Evolutionary conservation across 2,797 vertebrate genomes (phyloP), one percentile per base, ranked within the genome.

Genomic region (Rhinatrema bivittatum): DNA sequence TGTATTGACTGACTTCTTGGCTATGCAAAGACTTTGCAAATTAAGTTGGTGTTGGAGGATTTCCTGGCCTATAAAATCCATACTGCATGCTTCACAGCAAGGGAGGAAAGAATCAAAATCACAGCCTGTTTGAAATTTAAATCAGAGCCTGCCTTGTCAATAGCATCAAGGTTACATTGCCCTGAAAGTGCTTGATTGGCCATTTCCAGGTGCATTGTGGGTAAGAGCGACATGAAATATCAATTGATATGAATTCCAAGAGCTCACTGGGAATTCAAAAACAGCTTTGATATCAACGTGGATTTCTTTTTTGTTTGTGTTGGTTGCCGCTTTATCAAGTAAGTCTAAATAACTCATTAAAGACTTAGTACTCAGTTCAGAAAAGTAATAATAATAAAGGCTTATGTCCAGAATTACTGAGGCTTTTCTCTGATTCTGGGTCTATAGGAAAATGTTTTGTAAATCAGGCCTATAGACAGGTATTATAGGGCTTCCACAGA

Each of bases 101-200:
- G 57, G 51, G 48, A 61, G 41, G 56, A 60, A 68, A 52, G 58
- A 73, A 77, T 72, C 61, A 64, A 65, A 76, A 79, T 61, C 42
- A 20, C 46, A 66, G 57, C 48, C 65, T 72, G 64, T 79, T 82
- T 82, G 78, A 79, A 82, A 81, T 82, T 82, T 79, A 82, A 81
- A 81, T 85, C 67, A 71, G 65, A 58, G 56, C 43, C 20, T 39
- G 21, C 36, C 42, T 64, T 52, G 68, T 82, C 82, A 84, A 81
- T 82, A 82, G 62, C 20, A 63, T 40, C 56, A 62, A 70, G 61
- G 61, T 76, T 62, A 49, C 0, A 3, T 47, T 24, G 45, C 50
- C 52, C 60, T 61, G 63, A 58, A 48, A 58, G 48, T 17, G 39
- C 56, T 40, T 56, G 61, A 39, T 29, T 58, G 53, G 62, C 31